Percentiles rank a stretch among this genome's conserved stretches.
Conservation (phyloP, 2,797 vertebrate genomes). For the Steatocranus sp. region DNA sequence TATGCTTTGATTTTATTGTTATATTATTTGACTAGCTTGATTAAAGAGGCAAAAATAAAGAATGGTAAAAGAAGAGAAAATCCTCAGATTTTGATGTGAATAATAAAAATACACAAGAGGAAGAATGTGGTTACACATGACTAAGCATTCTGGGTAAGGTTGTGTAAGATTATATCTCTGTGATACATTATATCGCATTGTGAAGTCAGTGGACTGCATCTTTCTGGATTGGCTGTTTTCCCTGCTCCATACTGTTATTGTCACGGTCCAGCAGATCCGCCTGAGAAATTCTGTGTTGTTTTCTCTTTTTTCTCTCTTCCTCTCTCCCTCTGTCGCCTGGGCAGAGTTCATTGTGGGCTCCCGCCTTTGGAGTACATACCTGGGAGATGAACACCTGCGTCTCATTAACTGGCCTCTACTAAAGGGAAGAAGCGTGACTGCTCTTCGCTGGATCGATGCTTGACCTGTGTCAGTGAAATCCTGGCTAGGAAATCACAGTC, state of each 20-base stretch:
- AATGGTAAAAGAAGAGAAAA: neutral
- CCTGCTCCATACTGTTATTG: neutral
- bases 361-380: neutral
- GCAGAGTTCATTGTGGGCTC: neutral
- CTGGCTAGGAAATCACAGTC: neutral
- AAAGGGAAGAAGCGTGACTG: neutral
- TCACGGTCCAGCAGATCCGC: neutral
- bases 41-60: neutral
- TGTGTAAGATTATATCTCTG: neutral
- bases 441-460: neutral
- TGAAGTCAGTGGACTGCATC: neutral
- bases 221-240: neutral
- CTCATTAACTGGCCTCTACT: neutral
- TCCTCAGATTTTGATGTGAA: neutral
- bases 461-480: neutral
- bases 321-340: neutral
- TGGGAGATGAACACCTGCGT: neutral
- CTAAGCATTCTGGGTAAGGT: neutral
- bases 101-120: neutral
- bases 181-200: neutral
- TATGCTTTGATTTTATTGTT: neutral
- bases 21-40: neutral
- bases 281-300: neutral
- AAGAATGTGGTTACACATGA: neutral
- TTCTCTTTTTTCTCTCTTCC: neutral